These are phyloP conservation scores for Xiphophorus maculatus DNA, from an alignment of 2,113 vertebrate genomes.

Conservation along the genomic window DNA sequence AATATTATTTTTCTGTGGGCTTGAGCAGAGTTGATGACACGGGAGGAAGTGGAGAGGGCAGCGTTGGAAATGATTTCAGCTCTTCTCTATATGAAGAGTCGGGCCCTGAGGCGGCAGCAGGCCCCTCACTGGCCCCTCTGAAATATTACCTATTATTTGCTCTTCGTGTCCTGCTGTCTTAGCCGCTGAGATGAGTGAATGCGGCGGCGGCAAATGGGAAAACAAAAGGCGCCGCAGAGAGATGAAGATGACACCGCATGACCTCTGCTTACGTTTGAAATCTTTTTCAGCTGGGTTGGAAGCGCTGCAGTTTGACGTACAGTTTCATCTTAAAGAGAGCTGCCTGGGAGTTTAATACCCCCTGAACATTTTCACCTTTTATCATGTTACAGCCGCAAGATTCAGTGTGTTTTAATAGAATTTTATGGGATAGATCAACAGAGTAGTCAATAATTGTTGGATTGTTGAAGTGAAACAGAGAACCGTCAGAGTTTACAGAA, in stretches of 20 bases:
- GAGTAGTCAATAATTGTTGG: neutral
- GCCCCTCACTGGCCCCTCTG: constrained; percentile 39
- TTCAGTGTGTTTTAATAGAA: neutral
- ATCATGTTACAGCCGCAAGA: neutral
- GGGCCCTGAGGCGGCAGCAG: constrained; percentile 45
- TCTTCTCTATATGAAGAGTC: constrained; percentile 42
- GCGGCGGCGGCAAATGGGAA: constrained; percentile 51
- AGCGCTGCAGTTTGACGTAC: constrained; percentile 12
- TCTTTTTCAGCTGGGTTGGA: constrained; percentile 15
- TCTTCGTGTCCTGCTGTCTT: constrained; percentile 44
- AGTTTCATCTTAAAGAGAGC: constrained; percentile 36
- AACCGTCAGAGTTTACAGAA: too few species aligned
- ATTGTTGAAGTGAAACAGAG: neutral
- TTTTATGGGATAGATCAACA: neutral
- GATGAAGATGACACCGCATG: constrained; percentile 45
- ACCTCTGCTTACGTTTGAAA: constrained; percentile 30
- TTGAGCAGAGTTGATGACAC: constrained; percentile 49
- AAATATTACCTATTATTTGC: constrained; percentile 67
- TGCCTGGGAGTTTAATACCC: constrained; percentile 40
- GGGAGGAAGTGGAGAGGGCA: constrained; percentile 37
- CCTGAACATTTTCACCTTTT: neutral
- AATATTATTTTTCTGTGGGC: neutral
- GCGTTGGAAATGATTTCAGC: constrained; percentile 50
- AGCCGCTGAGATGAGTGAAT: constrained; percentile 48
- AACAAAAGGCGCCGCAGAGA: constrained; percentile 31